Evolutionary conservation across 1,140 invertebrate genomes (phyloP).

Genomic region (Brachionus plicatilis): DNA sequence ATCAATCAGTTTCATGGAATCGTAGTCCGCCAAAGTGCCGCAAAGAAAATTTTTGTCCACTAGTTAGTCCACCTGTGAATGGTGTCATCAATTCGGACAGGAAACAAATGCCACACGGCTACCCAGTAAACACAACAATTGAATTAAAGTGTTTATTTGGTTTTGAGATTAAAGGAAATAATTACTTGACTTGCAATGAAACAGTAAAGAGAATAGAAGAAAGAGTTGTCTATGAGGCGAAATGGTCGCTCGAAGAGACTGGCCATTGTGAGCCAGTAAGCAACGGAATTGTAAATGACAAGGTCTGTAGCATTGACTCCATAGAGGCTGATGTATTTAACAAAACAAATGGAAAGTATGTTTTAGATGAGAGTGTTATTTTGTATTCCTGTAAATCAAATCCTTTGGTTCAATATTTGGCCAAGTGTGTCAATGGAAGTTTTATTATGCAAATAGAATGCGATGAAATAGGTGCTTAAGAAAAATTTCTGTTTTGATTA

Average conservation of each 20-base stretch:
- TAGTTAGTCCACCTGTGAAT: not conserved
- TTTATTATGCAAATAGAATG: not conserved
- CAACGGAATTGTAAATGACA: not conserved
- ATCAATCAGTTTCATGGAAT: not conserved
- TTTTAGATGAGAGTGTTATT: not conserved
- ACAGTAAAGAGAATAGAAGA: not conserved
- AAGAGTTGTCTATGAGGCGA: not conserved
- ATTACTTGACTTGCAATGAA: not conserved
- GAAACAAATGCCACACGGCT: not conserved
- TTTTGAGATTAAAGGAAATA: not conserved
- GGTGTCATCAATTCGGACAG: not conserved
- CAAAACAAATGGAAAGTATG: not conserved
- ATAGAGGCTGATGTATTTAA: not conserved
- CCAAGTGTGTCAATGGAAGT: conserved; percentile 14
- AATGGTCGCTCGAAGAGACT: not conserved
- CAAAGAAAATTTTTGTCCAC: not conserved
- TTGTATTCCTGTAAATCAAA: conserved; percentile 1
- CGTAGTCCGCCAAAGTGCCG: not conserved
- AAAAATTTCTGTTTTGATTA: not conserved
- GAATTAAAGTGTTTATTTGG: conserved; percentile 1
- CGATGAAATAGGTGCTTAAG: not conserved
- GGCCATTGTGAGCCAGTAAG: not conserved
- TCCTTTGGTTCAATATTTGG: not conserved
- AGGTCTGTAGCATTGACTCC: not conserved
- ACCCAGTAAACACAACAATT: not conserved